Evolutionary conservation across 92 coral and sea anemone genomes (phyloP), one percentile per base, ranked within the genome.

Genomic region (Pocillopora grandis): DNA sequence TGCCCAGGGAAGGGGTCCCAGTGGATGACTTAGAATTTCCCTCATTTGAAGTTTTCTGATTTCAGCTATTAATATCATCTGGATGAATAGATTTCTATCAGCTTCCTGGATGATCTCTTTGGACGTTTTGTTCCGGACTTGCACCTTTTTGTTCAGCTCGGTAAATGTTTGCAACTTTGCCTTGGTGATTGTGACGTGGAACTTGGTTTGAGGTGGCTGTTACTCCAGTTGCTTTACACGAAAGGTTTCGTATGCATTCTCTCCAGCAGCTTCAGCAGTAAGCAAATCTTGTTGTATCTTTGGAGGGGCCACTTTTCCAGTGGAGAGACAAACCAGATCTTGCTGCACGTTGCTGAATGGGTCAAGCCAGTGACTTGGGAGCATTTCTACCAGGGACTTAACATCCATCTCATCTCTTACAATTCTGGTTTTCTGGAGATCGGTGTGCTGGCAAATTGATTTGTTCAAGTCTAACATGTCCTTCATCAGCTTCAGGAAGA

Each of bases 1-100:
- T 1, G 27, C 27, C 89, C 89, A 89, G 1, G 92, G 91, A 57
- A 92, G 89, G 16, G 92, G 95, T 9, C 92, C 91, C 9, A 92
- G 85, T n/a, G 88, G 87, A 81, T 89, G 87, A 10, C 73, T 31
- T 5, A 92, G 86, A 13, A 89, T 82, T 11, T 89, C 91, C 48
- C 77, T 67, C 92, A 87, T 72, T 20, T 89, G 80, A 12, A 89
- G 68, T 42, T 89, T 74, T 11, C 90, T 66, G 84, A 64, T 91
- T 77, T 88, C 84, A 36, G 87, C 91, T 13, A 76, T 80, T 2
- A 91, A 17, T 7, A 85, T 35, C 87, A 85, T 80, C 17, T 62
- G 91, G 35, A 70, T 88, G 62, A 85, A 27, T 27, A 27, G 27
- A 91, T 3, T 66, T 79, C 91, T 20, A 61, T 88, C 87, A n/a